phyloP scores from a whole-genome alignment of 2,888 invertebrate species.

The Pachycephus smyrnensis region DNA sequence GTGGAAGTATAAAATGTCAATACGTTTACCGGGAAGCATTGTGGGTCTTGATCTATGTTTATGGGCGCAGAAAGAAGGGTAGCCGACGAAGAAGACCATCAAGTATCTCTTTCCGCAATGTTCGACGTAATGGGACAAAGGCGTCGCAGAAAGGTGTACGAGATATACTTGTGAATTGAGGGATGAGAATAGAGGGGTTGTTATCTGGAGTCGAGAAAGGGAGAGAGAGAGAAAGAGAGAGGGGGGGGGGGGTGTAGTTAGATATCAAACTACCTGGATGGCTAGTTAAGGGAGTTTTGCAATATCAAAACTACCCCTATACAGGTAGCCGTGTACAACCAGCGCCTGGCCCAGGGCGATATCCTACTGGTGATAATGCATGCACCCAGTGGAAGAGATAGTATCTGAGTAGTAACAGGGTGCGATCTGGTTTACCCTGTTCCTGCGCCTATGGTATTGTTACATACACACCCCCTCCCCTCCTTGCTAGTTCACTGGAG shows the following conservation, averaged over 20 bases:
- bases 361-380: constrained; percentile 43
- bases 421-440: neutral
- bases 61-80: constrained; percentile 37
- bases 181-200: neutral
- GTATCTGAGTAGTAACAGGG: neutral
- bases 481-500: neutral
- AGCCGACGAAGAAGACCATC: constrained; percentile 16
- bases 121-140: constrained; percentile 41
- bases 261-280: neutral
- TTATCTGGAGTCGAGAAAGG: neutral
- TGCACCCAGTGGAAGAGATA: constrained; percentile 27
- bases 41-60: constrained; percentile 57
- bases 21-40: constrained; percentile 57
- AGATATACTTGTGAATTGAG: constrained; percentile 12
- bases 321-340: constrained; percentile 4
- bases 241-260: neutral
- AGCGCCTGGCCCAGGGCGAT: constrained; percentile 40
- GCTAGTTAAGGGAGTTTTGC: neutral
- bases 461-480: neutral
- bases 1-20: constrained; percentile 54
- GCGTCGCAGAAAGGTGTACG: constrained; percentile 18
- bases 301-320: constrained; percentile 7
- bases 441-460: neutral
- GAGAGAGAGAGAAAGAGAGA: too few relatives aligned
- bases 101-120: constrained; percentile 41